phyloP scores from a whole-genome alignment of 2,888 invertebrate genomes.

The Hedychridium roseum region DNA sequence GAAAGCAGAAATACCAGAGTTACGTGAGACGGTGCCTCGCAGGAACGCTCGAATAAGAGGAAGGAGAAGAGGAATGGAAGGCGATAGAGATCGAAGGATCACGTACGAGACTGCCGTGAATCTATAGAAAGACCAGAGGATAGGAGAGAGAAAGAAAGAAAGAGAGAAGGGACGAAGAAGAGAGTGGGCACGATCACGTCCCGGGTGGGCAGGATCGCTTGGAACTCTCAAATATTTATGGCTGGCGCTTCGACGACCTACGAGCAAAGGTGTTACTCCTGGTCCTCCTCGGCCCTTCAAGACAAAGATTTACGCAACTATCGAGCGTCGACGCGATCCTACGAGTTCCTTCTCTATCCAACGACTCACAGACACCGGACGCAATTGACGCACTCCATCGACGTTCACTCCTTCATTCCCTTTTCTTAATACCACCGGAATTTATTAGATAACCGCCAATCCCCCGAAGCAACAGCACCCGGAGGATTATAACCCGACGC shows the following conservation, averaged over 20 bases:
- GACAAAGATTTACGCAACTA: slow-evolving; percentile 5
- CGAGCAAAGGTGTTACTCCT: slow-evolving; percentile 44
- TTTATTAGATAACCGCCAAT: no score
- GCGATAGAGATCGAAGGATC: slow-evolving; percentile 1
- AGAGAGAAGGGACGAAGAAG: slow-evolving; percentile 35
- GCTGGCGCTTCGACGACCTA: slow-evolving; percentile 56
- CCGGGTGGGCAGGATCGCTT: slow-evolving; percentile 52
- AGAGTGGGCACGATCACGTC: slow-evolving; percentile 51
- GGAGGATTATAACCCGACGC: no score
- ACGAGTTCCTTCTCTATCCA: no score
- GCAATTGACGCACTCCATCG: no score
- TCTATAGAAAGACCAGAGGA: not conserved
- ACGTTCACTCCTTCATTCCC: no score
- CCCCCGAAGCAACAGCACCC: no score
- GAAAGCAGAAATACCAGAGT: not conserved
- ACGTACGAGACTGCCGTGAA: not conserved
- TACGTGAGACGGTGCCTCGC: no score
- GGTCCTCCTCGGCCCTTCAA: slow-evolving; percentile 34
- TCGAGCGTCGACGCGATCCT: no score
- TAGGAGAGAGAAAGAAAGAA: slow-evolving; percentile 10
- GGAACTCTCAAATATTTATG: slow-evolving; percentile 55
- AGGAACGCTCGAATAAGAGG: not conserved
- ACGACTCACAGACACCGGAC: no score
- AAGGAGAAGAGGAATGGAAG: slow-evolving; percentile 13
- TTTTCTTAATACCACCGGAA: no score